Evolutionary conservation across 2,797 vertebrate genomes (phyloP).

Genomic region (Buceros bicornis): DNA sequence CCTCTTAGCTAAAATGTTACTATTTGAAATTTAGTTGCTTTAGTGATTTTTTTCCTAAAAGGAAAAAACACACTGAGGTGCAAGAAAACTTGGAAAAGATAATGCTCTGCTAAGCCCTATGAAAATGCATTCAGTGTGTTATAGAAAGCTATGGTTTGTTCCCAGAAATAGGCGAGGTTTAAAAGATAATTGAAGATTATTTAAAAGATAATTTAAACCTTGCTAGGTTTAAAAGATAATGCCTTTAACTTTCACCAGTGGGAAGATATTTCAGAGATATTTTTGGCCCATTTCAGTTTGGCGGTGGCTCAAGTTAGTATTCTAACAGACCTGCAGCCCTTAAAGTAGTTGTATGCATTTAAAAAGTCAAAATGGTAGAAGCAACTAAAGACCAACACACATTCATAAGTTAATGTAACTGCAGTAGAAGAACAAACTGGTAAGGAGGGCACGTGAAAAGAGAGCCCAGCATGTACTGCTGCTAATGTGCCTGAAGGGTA

Average conservation of each 20-base stretch:
- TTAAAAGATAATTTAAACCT: no score
- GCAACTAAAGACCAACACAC: background rate
- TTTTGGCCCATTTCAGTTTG: background rate
- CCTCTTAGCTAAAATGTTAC: background rate
- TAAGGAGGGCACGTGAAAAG: background rate
- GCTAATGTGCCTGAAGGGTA: constrained; percentile 10
- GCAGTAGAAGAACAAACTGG: background rate
- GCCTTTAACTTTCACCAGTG: background rate
- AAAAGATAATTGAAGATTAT: background rate
- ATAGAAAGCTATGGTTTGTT: background rate
- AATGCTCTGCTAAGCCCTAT: constrained; percentile 30
- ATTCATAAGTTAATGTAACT: background rate
- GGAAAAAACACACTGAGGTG: background rate
- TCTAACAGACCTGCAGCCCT: background rate
- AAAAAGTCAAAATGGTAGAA: background rate
- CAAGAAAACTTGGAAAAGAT: constrained; percentile 11
- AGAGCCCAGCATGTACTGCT: background rate
- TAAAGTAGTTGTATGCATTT: background rate
- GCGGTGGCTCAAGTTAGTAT: background rate
- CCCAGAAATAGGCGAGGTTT: constrained; percentile 21
- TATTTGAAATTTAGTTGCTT: constrained; percentile 20
- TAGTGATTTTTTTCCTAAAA: background rate
- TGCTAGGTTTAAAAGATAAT: constrained; percentile 17
- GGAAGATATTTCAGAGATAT: background rate
- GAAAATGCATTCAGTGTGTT: constrained; percentile 44